Evolutionary conservation across 2,797 vertebrate species (phyloP), one percentile per base, ranked within the genome.

Genomic region (Coracias cyanogaster): DNA sequence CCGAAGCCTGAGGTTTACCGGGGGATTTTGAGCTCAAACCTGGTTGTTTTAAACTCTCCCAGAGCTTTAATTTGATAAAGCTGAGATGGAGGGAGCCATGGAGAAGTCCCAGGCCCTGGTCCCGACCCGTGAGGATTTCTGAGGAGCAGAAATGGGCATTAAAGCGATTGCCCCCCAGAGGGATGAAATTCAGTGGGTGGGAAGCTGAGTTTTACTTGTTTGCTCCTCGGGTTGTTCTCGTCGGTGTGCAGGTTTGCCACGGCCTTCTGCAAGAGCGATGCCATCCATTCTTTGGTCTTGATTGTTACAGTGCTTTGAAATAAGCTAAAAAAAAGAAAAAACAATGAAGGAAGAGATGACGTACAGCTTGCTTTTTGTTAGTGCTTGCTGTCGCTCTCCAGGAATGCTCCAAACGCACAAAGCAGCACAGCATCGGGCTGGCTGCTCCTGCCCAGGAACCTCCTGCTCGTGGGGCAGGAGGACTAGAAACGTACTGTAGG

Each of bases 21-120:
- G 87, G 16, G 57, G 15, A 51, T 86, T 89, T 54, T 61, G 73
- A 48, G 76, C 89, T 88, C 67, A 33, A 15, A 78, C 9, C 19
- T 20, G 1, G 7, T 71, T 66, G 35, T 79, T 95, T 79, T 73
- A 84, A 92, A 57, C 92, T 66, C 90, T 95, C 90, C 89, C 51
- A n/a, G 62, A 72, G 54, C 39, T 95, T 55, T 60, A 45, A 92
- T 64, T 70, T 21, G 58, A 9, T 83, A n/a, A 76, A 83, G 54
- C 25, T 49, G 87, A 41, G 39, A 11, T 14, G 4, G 48, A 67
- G 39, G 24, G 21, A 26, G 17, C 35, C 12, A 3, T 8, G 24
- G 41, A 1, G 5, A 55, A 61, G 20, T 65, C 52, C 24, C 61
- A 54, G 67, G 48, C 51, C 5, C 29, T 18, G 21, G 67, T 67